Base-by-base conservation (phyloP, 2,888 invertebrate species). In the Lasiommata megera region DNA sequence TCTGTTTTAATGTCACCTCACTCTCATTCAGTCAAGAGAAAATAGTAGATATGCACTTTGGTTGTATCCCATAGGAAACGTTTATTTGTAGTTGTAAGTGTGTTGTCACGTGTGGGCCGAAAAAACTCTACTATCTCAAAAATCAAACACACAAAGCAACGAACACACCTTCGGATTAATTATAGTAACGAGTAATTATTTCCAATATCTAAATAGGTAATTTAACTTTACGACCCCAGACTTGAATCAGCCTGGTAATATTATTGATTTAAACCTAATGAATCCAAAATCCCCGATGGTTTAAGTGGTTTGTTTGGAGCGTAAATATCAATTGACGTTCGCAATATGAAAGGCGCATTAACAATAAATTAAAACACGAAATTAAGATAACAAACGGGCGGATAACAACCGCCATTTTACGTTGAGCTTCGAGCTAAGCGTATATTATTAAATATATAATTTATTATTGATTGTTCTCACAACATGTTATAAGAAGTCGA, bases 351-450 rank as follows among this genome's bases (percentile, higher is more conserved):
- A 11, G 46, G 37, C 16, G 16, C 9, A 46, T 14, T 31, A 14
- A 50, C 12, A 16, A 51, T 38, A 51, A 40, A 40, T 50, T 18
- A 23, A 28, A 50, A 37, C 37, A 16, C 34, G 11, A 14, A 50
- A 28, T 50, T 37, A 50, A 50, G 12, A 38, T 38, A 28, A 28
- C 28, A 38, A 9, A 7, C 2, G 37, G 14, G 12, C 6, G 1
- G 14, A 12, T 37, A 37, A 37, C 37, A 37, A 5, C 12, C 37
- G 37, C 37, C 37, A 37, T 37, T 37, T 37, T 12, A 12, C 12
- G 7, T 37, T 14, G 37, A 12, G 37, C 37, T 37, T 7, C 37
- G 37, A 37, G 14, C 37, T 14, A 37, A 14, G n/a, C 14, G 9
- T 7, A 11, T 7, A 14, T 37, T 37, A 37, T 37, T 37, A 37